phyloP scores from a whole-genome alignment of 2,113 vertebrate species.

The Parus major region DNA sequence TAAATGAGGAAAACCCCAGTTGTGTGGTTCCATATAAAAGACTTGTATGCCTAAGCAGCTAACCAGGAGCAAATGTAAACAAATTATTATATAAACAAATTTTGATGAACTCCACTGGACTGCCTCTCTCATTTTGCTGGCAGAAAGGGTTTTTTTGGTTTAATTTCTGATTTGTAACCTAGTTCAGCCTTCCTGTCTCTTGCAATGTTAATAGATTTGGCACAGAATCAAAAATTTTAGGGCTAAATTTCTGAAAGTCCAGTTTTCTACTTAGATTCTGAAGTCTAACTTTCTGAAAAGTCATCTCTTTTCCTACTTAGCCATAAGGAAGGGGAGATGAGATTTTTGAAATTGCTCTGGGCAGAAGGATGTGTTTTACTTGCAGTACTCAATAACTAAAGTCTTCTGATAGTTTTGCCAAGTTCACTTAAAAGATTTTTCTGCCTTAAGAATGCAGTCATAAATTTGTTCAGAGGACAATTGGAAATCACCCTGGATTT shows the following conservation, averaged over 20 bases:
- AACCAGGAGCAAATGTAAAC: not conserved
- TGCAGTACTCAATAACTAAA: not conserved
- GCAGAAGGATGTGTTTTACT: not conserved
- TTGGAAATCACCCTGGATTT: conserved; percentile 22
- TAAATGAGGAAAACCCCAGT: not conserved
- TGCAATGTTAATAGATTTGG: not conserved
- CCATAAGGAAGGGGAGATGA: not conserved
- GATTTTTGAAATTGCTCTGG: not conserved
- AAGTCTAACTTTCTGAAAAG: not conserved
- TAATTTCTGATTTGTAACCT: not conserved
- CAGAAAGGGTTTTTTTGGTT: not conserved
- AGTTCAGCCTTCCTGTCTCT: not conserved
- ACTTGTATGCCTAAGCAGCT: not conserved
- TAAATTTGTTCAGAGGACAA: not conserved
- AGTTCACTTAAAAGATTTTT: not conserved
- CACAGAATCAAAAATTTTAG: not conserved
- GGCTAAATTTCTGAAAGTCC: not conserved
- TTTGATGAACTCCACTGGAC: not conserved
- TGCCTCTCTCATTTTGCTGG: not conserved
- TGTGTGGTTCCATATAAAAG: not conserved
- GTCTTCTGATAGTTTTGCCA: not conserved
- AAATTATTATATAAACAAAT: not conserved
- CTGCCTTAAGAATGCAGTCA: not conserved
- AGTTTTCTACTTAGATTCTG: not conserved
- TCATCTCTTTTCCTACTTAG: not conserved